Evolutionary conservation across 2,888 invertebrate species (phyloP), one percentile per base, ranked within the genome.

Genomic region (Meta bourneti): DNA sequence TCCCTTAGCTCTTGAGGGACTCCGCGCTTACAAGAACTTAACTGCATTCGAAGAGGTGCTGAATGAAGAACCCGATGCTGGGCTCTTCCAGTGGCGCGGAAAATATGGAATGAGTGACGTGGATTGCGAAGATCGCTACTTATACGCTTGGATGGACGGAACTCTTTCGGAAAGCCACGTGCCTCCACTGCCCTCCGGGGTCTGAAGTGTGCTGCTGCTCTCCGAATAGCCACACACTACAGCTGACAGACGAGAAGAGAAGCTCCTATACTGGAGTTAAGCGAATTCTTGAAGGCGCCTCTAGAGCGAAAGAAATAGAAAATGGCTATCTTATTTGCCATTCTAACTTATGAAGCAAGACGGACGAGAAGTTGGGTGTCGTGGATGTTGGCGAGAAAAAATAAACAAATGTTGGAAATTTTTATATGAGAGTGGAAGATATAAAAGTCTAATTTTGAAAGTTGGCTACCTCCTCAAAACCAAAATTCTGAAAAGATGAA

Each of bases 111-210:
- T 87, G 70, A 74, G 54, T 81, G 81, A 75, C 69, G 81, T 81
- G 61, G 79, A 72, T 52, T 51, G 54, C 74, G 80, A 80, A 90
- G 90, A 79, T 90, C 75, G 51, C 72, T 74, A 80, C 70, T 90
- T 90, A 90, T 74, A 90, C 90, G 85, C 80, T 72, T 81, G 74
- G 80, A 13, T 75, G 90, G 74, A 34, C 69, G 77, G 20, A 75
- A 78, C 54, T 16, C 61, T 74, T 61, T 84, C 84, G 61, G 19
- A 61, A 61, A 77, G 85, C 69, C 78, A 86, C 78, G 77, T 78
- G 78, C 78, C 77, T 19, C 8, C n/a, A 49, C 19, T 11, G 81
- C 70, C 51, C 69, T 8, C 51, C 34, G 34, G 61, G 69, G 34
- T n/a, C 52, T 81, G 49, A 49, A 16, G 49, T 70, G 69, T 49